These are phyloP conservation scores for Acanthosoma haemorrhoidale DNA, from an alignment of 2,888 invertebrate genomes.

Conservation along the genomic window DNA sequence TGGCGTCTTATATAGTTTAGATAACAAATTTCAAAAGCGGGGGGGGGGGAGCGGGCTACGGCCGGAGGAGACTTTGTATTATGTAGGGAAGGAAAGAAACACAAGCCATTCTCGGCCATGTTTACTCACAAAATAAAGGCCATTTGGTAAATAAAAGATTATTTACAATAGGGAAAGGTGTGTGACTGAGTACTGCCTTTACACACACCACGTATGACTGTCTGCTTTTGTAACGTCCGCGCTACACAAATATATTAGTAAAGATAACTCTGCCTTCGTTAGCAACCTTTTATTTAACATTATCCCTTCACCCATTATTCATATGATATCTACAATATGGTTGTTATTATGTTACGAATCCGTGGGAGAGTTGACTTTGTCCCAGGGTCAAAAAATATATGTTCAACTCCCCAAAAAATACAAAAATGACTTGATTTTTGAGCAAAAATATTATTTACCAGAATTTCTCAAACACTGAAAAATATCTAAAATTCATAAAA, in stretches of 20 bases:
- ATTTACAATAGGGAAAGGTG: constrained; percentile 37
- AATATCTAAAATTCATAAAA: too few species aligned
- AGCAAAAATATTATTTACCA: too few species aligned
- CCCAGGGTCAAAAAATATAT: too few species aligned
- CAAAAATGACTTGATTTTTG: too few species aligned
- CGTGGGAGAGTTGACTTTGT: too few species aligned
- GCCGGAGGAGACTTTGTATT: constrained; percentile 20
- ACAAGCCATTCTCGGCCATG: constrained; percentile 35
- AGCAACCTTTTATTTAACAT: not conserved
- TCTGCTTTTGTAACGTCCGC: constrained; percentile 1
- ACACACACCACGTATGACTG: not conserved
- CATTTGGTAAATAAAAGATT: constrained; percentile 39
- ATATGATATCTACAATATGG: too few species aligned
- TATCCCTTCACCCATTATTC: not conserved
- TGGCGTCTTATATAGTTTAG: constrained; percentile 37
- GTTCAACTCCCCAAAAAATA: too few species aligned
- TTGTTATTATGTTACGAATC: too few species aligned
- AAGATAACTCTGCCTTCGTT: not conserved
- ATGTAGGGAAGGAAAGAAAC: constrained; percentile 34
- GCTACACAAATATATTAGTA: constrained; percentile 8
- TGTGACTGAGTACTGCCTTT: not conserved
- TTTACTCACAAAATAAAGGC: constrained; percentile 38
- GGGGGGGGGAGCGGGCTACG: not conserved
- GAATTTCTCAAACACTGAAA: too few species aligned
- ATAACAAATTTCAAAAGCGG: constrained; percentile 34